Conservation (phyloP, 2,888 invertebrate genomes). For the Halictus ligatus region DNA sequence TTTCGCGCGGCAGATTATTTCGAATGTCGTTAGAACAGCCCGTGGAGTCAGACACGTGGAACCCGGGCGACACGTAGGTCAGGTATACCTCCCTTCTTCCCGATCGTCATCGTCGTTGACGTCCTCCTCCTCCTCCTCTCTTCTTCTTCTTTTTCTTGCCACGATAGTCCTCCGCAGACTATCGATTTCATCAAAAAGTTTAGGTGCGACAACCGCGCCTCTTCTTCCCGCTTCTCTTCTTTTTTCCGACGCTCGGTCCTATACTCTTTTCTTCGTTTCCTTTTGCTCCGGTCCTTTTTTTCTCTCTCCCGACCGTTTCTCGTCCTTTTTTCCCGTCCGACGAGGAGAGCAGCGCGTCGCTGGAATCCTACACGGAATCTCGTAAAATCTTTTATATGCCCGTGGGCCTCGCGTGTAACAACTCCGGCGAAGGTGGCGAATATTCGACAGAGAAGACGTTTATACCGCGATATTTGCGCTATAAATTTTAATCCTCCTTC, state of each 20-base stretch:
- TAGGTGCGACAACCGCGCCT: constrained; percentile 27
- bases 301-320: not conserved
- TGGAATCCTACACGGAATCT: constrained; percentile 36
- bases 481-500: constrained; percentile 54
- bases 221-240: not conserved
- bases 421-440: constrained; percentile 41
- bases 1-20: constrained; percentile 70
- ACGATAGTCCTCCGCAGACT: constrained; percentile 33
- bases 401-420: constrained; percentile 39
- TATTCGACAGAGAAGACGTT: constrained; percentile 50
- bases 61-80: constrained; percentile 55
- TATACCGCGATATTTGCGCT: constrained; percentile 53
- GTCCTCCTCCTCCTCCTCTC: constrained; percentile 9
- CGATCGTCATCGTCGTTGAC: constrained; percentile 33
- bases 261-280: not conserved
- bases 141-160: not conserved
- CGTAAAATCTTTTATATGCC: constrained; percentile 56
- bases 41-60: constrained; percentile 51
- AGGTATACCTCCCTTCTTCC: constrained; percentile 19
- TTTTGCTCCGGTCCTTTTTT: not conserved
- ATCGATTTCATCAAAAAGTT: constrained; percentile 62
- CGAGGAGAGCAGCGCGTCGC: not conserved
- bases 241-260: not conserved
- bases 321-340: not conserved
- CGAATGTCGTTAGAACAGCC: constrained; percentile 64